phyloP scores from a whole-genome alignment of 2,113 vertebrate species.

The Mus pahari region DNA sequence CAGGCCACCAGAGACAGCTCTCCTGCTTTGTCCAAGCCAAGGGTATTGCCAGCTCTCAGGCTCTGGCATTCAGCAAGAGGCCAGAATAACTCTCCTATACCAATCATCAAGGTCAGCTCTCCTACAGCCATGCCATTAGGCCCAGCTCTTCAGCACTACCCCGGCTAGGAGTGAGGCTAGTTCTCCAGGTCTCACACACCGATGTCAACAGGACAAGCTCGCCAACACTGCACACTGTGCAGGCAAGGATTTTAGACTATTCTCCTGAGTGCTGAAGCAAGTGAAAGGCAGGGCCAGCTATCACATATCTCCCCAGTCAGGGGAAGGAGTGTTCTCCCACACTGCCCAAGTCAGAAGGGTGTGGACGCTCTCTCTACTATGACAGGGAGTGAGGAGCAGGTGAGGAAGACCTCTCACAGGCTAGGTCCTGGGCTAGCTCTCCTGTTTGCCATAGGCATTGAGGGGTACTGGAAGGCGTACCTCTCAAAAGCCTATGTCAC shows the following conservation, averaged over 20 bases:
- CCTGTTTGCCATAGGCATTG: too few species aligned
- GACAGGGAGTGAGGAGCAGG: too few species aligned
- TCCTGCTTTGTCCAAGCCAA: background rate
- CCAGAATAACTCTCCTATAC: background rate
- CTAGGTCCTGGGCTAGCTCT: too few species aligned
- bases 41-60: background rate
- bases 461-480: too few species aligned
- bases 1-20: background rate
- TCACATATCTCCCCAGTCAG: background rate
- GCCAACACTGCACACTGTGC: background rate
- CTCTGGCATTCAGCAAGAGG: background rate
- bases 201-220: background rate
- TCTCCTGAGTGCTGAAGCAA: background rate
- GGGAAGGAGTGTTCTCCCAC: background rate
- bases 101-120: background rate
- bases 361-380: too few species aligned
- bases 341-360: background rate
- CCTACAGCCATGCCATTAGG: background rate
- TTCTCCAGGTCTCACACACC: background rate
- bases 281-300: background rate
- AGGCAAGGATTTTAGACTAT: background rate
- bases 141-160: background rate
- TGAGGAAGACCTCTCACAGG: too few species aligned
- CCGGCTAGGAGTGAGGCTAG: rapidly evolving
- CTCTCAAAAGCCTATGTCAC: too few species aligned